Evolutionary conservation across 2,888 invertebrate genomes (phyloP).

Genomic region (Ophion slaviceki): DNA sequence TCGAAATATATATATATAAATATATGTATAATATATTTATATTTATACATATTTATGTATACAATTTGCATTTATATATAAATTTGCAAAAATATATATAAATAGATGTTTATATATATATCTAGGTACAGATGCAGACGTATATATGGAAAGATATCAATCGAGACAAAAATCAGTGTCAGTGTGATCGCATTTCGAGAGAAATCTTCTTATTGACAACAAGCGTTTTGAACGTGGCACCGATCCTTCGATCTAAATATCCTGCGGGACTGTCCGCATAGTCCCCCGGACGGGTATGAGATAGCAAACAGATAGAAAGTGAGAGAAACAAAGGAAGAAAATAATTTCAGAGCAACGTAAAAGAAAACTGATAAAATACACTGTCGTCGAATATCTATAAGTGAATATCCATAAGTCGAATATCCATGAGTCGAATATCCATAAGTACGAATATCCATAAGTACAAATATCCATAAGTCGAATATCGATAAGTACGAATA

Average conservation of each 20-base stretch:
- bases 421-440: too few relatives aligned
- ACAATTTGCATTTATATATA: constrained; percentile 5
- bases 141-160: constrained; percentile 22
- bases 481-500: too few relatives aligned
- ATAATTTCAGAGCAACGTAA: constrained; percentile 52
- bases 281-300: constrained; percentile 51
- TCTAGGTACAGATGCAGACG: neutral
- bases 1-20: constrained; percentile 10
- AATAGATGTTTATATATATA: too few relatives aligned
- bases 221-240: neutral
- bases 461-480: too few relatives aligned
- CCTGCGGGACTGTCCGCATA: constrained; percentile 45
- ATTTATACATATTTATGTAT: neutral
- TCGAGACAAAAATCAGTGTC: constrained; percentile 33
- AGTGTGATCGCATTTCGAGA: constrained; percentile 21
- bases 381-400: too few relatives aligned
- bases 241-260: constrained; percentile 26
- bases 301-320: constrained; percentile 79
- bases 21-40: neutral
- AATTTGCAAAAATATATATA: neutral
- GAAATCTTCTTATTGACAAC: constrained; percentile 7
- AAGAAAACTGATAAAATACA: constrained; percentile 33
- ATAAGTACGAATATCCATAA: too few relatives aligned
- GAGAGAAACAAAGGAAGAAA: constrained; percentile 53
- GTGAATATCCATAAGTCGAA: too few relatives aligned